phyloP scores from a whole-genome alignment of 2,113 vertebrate genomes.

The Calidris pugnax region DNA sequence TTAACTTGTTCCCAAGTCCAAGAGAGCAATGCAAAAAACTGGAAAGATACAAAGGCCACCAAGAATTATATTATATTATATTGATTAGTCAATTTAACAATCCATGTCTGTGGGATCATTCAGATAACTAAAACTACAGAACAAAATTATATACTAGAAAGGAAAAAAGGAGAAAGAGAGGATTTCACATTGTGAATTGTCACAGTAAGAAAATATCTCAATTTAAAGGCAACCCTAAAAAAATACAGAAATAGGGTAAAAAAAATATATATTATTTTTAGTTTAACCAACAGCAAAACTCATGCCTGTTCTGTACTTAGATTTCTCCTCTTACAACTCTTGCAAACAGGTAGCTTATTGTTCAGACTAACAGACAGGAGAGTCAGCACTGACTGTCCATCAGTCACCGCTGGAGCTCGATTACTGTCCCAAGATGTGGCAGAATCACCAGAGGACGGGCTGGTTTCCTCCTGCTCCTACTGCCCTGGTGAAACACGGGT shows the following conservation, averaged over 20 bases:
- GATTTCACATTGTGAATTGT: background rate
- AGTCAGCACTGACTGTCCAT: background rate
- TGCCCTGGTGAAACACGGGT: background rate
- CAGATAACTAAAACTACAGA: background rate
- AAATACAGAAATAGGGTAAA: background rate
- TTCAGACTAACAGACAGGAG: background rate
- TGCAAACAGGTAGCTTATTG: background rate
- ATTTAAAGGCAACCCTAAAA: background rate
- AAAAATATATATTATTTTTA: background rate
- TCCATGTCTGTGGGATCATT: background rate
- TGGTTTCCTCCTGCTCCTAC: background rate
- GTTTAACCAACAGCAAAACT: background rate
- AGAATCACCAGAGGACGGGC: background rate
- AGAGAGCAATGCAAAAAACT: background rate
- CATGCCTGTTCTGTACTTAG: background rate
- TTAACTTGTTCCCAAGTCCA: background rate
- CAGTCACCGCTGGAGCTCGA: background rate
- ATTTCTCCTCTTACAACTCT: background rate
- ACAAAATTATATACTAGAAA: background rate
- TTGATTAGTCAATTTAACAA: background rate
- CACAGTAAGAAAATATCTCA: background rate
- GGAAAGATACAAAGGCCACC: background rate
- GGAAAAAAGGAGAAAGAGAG: background rate
- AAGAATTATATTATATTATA: no score
- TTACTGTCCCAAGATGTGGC: background rate